Evolutionary conservation across 1,140 invertebrate species (phyloP), one percentile per base, ranked within the genome.

Genomic region (Dolichoris vasculosae): DNA sequence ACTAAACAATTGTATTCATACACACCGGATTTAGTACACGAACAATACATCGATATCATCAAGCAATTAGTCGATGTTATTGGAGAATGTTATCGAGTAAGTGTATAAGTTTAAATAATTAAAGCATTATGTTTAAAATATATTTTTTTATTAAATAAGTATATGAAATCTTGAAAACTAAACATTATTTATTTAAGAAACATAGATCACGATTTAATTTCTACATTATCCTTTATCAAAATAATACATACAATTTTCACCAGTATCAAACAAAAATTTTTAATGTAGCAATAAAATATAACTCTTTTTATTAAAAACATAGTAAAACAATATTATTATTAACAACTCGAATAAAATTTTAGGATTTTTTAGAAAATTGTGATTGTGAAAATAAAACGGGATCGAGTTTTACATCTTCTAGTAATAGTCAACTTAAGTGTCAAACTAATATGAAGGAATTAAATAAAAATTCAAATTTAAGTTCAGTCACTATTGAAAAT

Each of bases 61-160:
- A 86, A 82, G 63, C 88, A 89, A 83, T 51, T 90, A 46, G 78
- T 85, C 0, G 88, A 90, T 15, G 67, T 85, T 13, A 77, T 91
- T n/a, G 87, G 78, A 3, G 88, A 91, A 77, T 86, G 51, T 77
- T 91, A 91, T 85, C 81, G 86, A 63, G 90, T 91, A 86, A 82
- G 69, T 20, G 40, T 69, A 23, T 2, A 23, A 63, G 4, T 17
- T 63, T 63, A n/a, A 3, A 11, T 46, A 46, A 46, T 13, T 7
- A 46, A 13, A 46, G 43, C 6, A 46, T 46, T 46, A 46, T 46
- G 43, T 13, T 46, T 46, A 46, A 46, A 46, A 46, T 46, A 46
- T 7, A 7, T 46, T 6, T 46, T 46, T 46, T 46, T 46, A 7
- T 46, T 46, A n/a, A n/a, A n/a, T n/a, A n/a, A n/a, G n/a, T n/a